A percentile compares a stretch with the other conserved stretches of the same genome.
Conservation (phyloP, 2,888 invertebrate species). For the Tachystola acroxantha region DNA sequence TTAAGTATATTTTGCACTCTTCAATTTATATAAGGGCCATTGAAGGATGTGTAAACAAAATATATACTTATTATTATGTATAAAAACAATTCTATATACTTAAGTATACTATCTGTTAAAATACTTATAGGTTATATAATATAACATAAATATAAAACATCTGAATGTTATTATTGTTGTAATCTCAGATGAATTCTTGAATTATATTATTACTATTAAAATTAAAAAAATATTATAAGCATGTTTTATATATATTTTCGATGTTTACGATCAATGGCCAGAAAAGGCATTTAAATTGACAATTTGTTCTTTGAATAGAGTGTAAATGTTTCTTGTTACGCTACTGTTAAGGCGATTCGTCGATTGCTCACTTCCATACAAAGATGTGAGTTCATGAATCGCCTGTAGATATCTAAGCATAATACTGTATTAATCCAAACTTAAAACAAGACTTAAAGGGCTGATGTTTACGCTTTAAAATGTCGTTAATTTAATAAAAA, state of each 20-base stretch:
- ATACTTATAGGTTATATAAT: too few relatives aligned
- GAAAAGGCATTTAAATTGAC: conserved; percentile 53
- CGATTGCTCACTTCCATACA: too few relatives aligned
- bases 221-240: too few relatives aligned
- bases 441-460: conserved; percentile 11
- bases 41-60: conserved; percentile 4
- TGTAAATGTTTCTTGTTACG: conserved; percentile 35
- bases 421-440: conserved; percentile 41
- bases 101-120: background rate
- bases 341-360: too few relatives aligned
- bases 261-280: conserved; percentile 30
- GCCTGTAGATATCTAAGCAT: conserved; percentile 48
- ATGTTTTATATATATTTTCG: too few relatives aligned
- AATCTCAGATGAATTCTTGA: background rate
- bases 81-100: background rate
- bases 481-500: too few relatives aligned
- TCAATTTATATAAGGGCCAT: conserved; percentile 9
- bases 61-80: background rate
- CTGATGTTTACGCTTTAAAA: background rate
- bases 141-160: background rate
- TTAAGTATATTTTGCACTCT: background rate
- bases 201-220: too few relatives aligned
- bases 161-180: background rate
- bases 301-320: conserved; percentile 48
- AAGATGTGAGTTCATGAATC: too few relatives aligned